Base-by-base conservation (phyloP, 1,140 invertebrate species). In the Melanaphis sacchari region DNA sequence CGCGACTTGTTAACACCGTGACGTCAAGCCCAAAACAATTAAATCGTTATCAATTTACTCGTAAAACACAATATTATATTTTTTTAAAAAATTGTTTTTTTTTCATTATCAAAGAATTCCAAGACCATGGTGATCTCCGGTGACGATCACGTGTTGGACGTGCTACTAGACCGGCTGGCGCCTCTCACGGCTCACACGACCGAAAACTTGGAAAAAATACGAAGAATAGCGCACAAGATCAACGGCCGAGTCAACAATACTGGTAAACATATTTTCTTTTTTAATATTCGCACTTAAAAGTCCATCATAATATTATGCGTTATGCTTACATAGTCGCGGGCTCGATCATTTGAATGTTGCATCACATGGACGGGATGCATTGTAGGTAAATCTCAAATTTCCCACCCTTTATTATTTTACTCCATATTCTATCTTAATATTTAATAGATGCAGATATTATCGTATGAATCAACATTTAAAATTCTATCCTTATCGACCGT, bases 191-290 rank as follows among this genome's bases (percentile, higher is more conserved):
- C 91, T 18, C 66, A 49, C 5, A 93, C 91, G 2, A n/a, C 81
- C 15, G 91, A 93, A 38, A 93, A 93, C 24, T 9, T 93, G 24
- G 91, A 93, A n/a, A 93, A 93, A 36, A 93, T 93, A 26, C 66
- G 91, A 15, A 93, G 46, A 7, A 93, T 93, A 31, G 91, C 91
- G 15, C 81, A 82, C 36, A 93, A 93, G 76, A 81, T 93, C 43
- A 93, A 93, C 36, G 91, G 81, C 8, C 91, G 91, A 0, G 91
- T 93, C 81, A 93, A 93, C 81, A 93, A 93, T 31, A n/a, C 81
- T 11, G 91, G 91, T 94, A 94, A 59, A 52, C 8, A 22, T 43
- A n/a, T 41, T 87, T 87, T 46, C 31, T 46, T 15, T 41, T 40
- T 31, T 31, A 38, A 7, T 7, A 40, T 26, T 81, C 21, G n/a